Conservation (phyloP, 2,113 vertebrate genomes). For the Hemicordylus capensis region DNA sequence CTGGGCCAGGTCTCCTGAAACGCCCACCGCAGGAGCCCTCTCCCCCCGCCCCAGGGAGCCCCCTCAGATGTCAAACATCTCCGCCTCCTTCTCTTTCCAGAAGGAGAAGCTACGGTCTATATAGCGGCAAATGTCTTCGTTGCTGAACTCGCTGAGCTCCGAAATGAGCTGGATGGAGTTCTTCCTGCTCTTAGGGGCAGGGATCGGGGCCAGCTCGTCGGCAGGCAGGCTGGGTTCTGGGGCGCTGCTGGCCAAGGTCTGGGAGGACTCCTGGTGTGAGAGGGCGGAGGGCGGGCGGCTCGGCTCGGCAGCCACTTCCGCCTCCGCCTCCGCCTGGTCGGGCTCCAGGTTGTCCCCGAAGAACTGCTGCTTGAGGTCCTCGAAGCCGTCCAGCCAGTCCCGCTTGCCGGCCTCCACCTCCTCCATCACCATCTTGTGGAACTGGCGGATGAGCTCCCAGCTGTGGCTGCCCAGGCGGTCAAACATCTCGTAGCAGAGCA, state of each 20-base stretch:
- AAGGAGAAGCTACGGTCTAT: constrained; percentile 98
- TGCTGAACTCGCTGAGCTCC: constrained; percentile 93
- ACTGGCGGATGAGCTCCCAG: constrained; percentile 89
- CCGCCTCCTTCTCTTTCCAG: constrained; percentile 96
- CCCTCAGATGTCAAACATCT: constrained; percentile 89
- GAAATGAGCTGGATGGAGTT: constrained; percentile 85
- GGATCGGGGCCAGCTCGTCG: background rate
- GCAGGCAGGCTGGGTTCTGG: background rate
- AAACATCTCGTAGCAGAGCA: constrained; percentile 98
- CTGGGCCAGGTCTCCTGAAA: background rate
- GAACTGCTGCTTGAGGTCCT: constrained; percentile 88
- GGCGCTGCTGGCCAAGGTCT: background rate
- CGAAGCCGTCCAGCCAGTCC: constrained; percentile 90
- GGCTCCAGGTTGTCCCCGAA: constrained; percentile 79
- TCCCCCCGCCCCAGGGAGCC: background rate
- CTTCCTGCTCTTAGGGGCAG: constrained; percentile 27
- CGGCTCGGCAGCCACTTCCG: constrained; percentile 42
- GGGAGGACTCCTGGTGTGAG: background rate
- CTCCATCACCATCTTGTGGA: constrained; percentile 89
- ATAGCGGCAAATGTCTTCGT: constrained; percentile 93
- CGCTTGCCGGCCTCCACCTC: constrained; percentile 85
- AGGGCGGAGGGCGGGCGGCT: background rate
- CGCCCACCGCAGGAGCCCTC: background rate
- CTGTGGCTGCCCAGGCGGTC: constrained; percentile 90
- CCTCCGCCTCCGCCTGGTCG: constrained; percentile 50